These are phyloP conservation scores for Calyptommatus sinebrachiatus DNA, from an alignment of 2,113 vertebrate genomes.

Conservation along the genomic window DNA sequence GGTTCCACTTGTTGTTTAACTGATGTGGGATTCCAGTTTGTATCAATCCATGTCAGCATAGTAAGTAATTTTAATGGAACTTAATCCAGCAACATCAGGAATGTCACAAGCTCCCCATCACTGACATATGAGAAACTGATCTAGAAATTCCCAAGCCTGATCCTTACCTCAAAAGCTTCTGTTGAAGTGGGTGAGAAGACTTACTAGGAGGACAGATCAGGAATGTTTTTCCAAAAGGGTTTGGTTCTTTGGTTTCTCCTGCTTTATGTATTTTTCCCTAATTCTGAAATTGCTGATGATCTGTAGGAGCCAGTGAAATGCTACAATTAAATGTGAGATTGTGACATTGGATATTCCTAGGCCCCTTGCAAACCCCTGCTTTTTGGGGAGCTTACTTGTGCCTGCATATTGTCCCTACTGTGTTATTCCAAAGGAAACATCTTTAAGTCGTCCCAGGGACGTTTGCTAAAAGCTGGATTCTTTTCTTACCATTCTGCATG, in stretches of 20 bases:
- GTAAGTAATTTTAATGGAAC: background rate
- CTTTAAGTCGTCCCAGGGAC: too few relatives aligned
- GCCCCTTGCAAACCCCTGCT: background rate
- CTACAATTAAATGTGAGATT: too few relatives aligned
- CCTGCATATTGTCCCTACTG: too few relatives aligned
- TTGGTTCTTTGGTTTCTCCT: background rate
- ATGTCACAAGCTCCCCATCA: background rate
- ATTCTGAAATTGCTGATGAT: background rate
- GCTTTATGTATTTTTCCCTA: background rate
- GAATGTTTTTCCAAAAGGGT: background rate
- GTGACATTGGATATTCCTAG: too few relatives aligned
- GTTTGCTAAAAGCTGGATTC: background rate
- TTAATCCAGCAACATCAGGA: background rate
- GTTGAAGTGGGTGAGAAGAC: background rate
- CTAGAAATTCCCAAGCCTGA: background rate
- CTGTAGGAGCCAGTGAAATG: background rate
- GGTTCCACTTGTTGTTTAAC: background rate
- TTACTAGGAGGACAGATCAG: background rate
- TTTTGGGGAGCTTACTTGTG: background rate
- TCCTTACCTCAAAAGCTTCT: background rate
- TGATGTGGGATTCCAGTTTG: background rate
- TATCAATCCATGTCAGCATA: background rate
- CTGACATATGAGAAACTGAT: background rate
- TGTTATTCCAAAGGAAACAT: background rate
- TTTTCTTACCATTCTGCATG: slow-evolving; percentile 87